Base-by-base conservation (phyloP, 1,140 invertebrate species). In the Drosophila aff. region DNA sequence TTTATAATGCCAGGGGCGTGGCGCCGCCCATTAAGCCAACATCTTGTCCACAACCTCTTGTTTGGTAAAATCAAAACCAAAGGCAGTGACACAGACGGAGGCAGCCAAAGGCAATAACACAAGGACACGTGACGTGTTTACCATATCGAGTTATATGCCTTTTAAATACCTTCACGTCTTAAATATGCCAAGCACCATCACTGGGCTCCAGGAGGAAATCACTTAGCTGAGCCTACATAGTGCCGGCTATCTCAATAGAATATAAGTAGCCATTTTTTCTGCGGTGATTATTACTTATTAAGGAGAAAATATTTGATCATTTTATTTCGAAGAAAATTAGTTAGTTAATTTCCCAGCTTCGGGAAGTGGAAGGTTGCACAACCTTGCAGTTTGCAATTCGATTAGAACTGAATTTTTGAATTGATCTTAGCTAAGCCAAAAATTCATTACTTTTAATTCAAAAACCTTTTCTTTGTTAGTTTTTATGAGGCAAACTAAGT, bases 121-220 rank as follows among this genome's bases (percentile, higher is more conserved):
- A 75, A 46, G 59, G 60, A 61, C 71, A 89, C 84, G 84, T 89
- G 84, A 89, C 81, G 76, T 89, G 84, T 84, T 84, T 84, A 79
- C 81, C 81, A 90, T 82, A 89, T 82, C 61, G 79, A 85, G 73
- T 76, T 90, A 81, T 85, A 82, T 89, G 78, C 31, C 28, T 31
- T 31, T 36, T 13, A 36, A 13, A 36, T 36, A 11, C 71, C 79
- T 76, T 63, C 61, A 64, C 58, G 68, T 60, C 61, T 89, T 84
- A 76, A 90, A 84, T 81, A 71, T 78, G 43, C 50, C 73, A 28
- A 15, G 36, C n/a, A 55, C 41, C 40, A 11, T 63, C 11, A 50
- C 16, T 5, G 31, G 38, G 6, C 10, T 66, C 13, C n/a, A 21
- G 31, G 26, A 21, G 11, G 18, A 79, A 80, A 73, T 63, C 60